These are phyloP conservation scores for Peromyscus eremicus DNA, from an alignment of 2,797 vertebrate genomes.

Conservation along the genomic window DNA sequence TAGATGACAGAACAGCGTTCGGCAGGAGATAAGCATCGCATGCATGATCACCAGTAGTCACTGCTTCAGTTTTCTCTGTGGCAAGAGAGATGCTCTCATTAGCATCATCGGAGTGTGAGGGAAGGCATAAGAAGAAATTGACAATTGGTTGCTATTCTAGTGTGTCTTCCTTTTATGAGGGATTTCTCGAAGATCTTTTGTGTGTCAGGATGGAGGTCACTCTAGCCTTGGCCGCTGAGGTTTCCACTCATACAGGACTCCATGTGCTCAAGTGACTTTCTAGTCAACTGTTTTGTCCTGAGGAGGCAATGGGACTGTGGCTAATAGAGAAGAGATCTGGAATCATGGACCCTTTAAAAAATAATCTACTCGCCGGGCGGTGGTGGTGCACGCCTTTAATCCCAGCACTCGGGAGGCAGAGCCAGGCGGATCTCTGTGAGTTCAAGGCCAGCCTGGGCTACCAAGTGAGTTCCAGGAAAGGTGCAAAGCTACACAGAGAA, in stretches of 20 bases:
- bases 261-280: background rate
- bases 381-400: no score
- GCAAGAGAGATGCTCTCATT: background rate
- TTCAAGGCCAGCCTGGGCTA: no score
- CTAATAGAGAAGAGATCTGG: slow-evolving; percentile 13
- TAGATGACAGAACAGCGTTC: background rate
- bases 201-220: background rate
- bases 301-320: background rate
- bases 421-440: no score
- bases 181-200: background rate
- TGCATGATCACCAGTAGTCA: background rate
- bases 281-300: background rate
- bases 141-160: background rate
- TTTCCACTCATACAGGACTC: background rate
- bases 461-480: no score
- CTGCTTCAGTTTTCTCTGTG: slow-evolving; percentile 23
- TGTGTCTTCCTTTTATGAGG: background rate
- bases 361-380: background rate
- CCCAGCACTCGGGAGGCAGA: no score
- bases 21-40: background rate
- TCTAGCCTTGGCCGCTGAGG: background rate
- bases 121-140: background rate
- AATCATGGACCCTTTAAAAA: background rate
- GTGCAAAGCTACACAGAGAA: no score
- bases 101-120: background rate